Conservation (phyloP, 2,113 vertebrate species). For the Xyliphius kryptos region DNA sequence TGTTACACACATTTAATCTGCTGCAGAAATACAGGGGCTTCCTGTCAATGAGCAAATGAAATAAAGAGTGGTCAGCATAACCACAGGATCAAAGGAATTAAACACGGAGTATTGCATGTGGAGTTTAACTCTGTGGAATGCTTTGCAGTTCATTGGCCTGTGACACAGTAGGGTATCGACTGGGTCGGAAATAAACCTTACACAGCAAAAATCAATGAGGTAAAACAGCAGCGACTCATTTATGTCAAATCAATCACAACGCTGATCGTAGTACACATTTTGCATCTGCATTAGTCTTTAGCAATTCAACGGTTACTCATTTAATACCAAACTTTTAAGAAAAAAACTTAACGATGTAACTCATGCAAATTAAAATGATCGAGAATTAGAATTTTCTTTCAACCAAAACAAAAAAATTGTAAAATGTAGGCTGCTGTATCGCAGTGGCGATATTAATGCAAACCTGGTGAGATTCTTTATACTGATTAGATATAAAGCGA, state of each 20-base stretch:
- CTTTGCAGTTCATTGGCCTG: slow-evolving; percentile 11
- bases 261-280: too few species aligned
- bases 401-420: too few species aligned
- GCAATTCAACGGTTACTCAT: too few species aligned
- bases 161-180: slow-evolving; percentile 59
- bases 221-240: slow-evolving; percentile 38
- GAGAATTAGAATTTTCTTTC: too few species aligned
- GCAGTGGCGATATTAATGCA: not conserved
- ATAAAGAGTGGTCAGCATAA: too few species aligned
- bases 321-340: too few species aligned
- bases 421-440: not conserved
- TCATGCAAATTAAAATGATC: not conserved
- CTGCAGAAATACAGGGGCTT: not conserved
- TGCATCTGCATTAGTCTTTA: too few species aligned
- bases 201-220: slow-evolving; percentile 55
- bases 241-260: too few species aligned
- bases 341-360: not conserved
- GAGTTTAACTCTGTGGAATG: slow-evolving; percentile 1
- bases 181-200: slow-evolving; percentile 54
- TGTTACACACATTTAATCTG: too few species aligned
- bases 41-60: too few species aligned
- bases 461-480: slow-evolving; percentile 23
- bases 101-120: not conserved
- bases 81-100: too few species aligned
- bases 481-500: slow-evolving; percentile 44